Evolutionary conservation across 1,140 invertebrate genomes (phyloP), one percentile per base, ranked within the genome.

Genomic region (Drosophila asahinai): DNA sequence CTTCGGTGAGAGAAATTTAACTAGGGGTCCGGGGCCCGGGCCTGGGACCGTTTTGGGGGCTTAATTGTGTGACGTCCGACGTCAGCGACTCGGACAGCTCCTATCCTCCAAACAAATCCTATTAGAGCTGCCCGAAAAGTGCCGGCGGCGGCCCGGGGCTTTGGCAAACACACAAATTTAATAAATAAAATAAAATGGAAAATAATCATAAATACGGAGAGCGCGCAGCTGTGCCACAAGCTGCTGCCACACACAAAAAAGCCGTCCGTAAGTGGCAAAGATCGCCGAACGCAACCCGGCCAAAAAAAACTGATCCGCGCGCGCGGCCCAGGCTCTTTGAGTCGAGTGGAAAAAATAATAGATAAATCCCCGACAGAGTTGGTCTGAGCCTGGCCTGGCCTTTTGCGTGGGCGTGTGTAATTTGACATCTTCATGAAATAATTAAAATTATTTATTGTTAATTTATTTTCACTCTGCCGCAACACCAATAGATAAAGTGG

Each of bases 381-480:
- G 40, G 65, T 38, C 33, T 38, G 22, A 40, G 65, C 27, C 47
- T 40, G 45, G 79, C 81, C 67, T 60, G 81, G 47, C 77, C 61
- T 61, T 63, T 81, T 80, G 80, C 71, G 84, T 77, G 81, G 83
- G 86, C 80, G 86, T 86, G 79, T 86, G 75, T 90, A 90, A 90
- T 90, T 90, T 90, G 86, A 90, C 86, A 90, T 86, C 86, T 90
- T 90, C 81, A 90, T 90, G 86, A 90, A 90, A 90, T 90, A 90
- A 90, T 90, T 90, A 90, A 86, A 90, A 90, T 90, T 91, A 91
- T 90, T 90, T 91, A 91, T 90, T 90, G 82, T 90, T 90, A 90
- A 90, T 91, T 90, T 90, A 86, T 90, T 90, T 90, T 82, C 77
- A 76, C 71, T 86, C 54, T 51, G 71, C 48, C 38, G 40, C 81